Percentiles rank a stretch among this genome's conserved stretches.
Conservation (phyloP, 2,797 vertebrate species). For the Ctenopoma kingsleyae region DNA sequence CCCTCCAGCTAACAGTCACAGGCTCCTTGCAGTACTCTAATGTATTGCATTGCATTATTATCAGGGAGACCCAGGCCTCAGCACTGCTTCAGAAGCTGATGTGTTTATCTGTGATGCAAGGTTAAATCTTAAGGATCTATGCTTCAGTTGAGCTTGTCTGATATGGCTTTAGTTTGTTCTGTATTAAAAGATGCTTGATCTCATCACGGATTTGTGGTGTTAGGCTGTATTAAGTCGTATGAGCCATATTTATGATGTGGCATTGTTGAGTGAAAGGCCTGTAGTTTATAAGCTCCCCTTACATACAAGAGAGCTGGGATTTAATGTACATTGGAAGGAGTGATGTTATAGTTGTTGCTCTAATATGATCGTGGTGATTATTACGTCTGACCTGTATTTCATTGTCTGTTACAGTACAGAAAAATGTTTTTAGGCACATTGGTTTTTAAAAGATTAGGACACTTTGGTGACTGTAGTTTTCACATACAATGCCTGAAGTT, state of each 20-base stretch:
- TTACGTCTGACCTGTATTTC: conserved; percentile 2
- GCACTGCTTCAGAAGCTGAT: neutral
- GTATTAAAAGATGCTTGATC: conserved; percentile 13
- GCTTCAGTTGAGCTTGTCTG: conserved; percentile 10
- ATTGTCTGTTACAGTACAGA: neutral
- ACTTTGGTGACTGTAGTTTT: too few relatives aligned
- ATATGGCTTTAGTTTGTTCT: conserved; percentile 1
- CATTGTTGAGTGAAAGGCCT: conserved; percentile 17
- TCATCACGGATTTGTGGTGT: conserved; percentile 27
- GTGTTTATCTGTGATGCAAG: conserved; percentile 37
- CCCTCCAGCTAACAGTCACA: conserved; percentile 42
- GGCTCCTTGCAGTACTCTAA: conserved; percentile 22
- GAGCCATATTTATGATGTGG: conserved; percentile 29
- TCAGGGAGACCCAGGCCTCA: conserved; percentile 6
- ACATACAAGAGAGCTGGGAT: neutral
- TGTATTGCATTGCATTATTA: conserved; percentile 31
- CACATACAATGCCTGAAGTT: too few relatives aligned
- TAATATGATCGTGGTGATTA: neutral
- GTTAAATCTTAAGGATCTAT: conserved; percentile 17
- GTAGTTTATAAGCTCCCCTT: conserved; percentile 1
- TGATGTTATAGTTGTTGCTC: neutral
- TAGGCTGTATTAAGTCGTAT: conserved; percentile 25
- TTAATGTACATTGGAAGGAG: neutral
- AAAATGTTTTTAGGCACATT: neutral
- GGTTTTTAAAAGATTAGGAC: too few relatives aligned